Evolutionary conservation across 2,797 vertebrate species (phyloP), one percentile per base, ranked within the genome.

Genomic region (Melanotaenia parkinsoni): DNA sequence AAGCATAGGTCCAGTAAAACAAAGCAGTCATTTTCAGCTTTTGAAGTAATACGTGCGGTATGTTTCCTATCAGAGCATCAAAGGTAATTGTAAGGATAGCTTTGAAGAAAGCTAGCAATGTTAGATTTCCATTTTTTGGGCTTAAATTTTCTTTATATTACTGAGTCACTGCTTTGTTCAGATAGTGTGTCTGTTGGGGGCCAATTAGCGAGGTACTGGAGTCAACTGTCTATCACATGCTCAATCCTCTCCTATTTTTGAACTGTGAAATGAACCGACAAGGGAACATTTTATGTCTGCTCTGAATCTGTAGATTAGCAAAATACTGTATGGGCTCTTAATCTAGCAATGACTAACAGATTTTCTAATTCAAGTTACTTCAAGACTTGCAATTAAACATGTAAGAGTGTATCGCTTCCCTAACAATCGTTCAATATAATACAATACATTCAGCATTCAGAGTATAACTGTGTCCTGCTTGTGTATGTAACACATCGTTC

Each of bases 141-240:
- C 26, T 56, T 56, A 74, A 74, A 70, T 54, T 18, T 70, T 57
- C 37, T 58, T 72, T 47, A 38, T 77, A 75, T 85, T 62, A 70
- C 67, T 30, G 51, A 81, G 79, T 76, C 69, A 20, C 53, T 69
- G 73, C 76, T 80, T 76, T 59, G 57, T 76, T 85, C 66, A 75
- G 74, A 73, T 77, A 74, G 61, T 59, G 60, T 54, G 77, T 87
- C 87, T 87, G 72, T 16, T 79, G 85, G 82, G 85, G 82, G 73
- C 83, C 85, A 90, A 89, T 90, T 87, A 90, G 75, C 45, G 67
- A 81, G 66, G 72, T 70, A 62, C 65, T 82, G 57, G 72, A 90
- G 77, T 88, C 86, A 87, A 81, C 57, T 73, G 76, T 81, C 74
- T 77, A 54, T 79, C 1, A 22, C 67, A 67, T 43, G 28, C 63